Conservation (phyloP, 2,113 vertebrate genomes). For the Melozone crissalis region DNA sequence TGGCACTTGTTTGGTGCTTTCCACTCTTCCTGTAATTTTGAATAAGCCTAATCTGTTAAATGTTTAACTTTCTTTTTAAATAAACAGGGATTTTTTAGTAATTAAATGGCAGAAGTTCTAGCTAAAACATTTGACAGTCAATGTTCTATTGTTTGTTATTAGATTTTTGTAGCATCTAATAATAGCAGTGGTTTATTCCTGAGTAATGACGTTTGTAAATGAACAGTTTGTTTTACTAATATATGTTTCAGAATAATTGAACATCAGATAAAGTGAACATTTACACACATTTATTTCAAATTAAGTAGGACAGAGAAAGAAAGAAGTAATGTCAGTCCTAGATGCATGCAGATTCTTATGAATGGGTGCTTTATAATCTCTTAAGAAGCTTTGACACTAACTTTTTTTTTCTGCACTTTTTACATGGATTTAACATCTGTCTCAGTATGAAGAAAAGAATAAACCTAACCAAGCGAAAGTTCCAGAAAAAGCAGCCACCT, state of each 20-base stretch:
- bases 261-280: neutral
- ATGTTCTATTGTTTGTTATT: neutral
- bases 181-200: neutral
- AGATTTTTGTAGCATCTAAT: neutral
- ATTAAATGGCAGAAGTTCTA: neutral
- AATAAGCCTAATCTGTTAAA: neutral
- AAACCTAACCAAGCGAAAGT: constrained; percentile 71
- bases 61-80: neutral
- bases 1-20: neutral
- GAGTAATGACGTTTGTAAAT: neutral
- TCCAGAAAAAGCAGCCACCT: constrained; percentile 43
- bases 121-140: neutral
- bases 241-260: neutral
- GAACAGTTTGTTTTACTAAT: neutral
- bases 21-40: neutral
- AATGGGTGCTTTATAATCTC: neutral
- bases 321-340: neutral
- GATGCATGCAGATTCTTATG: neutral
- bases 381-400: constrained; percentile 12
- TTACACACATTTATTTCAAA: neutral
- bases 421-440: constrained; percentile 18
- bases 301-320: neutral
- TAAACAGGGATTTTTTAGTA: neutral
- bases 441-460: constrained; percentile 74
- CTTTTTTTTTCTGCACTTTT: neutral